Evolutionary conservation across 2,113 vertebrate genomes (phyloP).

Genomic region (Thalassarche chlororhynchos): DNA sequence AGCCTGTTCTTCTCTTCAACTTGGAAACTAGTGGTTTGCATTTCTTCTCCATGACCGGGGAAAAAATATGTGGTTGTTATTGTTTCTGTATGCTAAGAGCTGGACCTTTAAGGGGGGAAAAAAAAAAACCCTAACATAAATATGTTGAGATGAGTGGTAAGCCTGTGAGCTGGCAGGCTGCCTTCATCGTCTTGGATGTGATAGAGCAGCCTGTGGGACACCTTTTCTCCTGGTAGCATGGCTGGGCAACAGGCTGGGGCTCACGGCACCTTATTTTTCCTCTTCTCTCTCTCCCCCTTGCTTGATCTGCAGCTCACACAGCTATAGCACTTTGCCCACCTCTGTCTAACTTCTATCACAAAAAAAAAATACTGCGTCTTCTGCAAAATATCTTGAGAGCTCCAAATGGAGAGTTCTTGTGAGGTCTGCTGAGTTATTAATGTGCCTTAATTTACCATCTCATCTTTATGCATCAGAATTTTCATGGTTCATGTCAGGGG

Average conservation of each 20-base stretch:
- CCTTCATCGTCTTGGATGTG: neutral
- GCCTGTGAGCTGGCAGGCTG: slow-evolving; percentile 32
- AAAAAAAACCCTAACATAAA: neutral
- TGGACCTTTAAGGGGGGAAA: neutral
- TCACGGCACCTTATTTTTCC: neutral
- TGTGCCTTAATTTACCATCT: slow-evolving; percentile 10
- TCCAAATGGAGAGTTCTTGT: neutral
- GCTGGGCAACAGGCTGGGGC: neutral
- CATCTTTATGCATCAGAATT: neutral
- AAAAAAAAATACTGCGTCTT: neutral
- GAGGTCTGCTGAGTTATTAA: slow-evolving; percentile 11
- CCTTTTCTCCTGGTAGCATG: neutral
- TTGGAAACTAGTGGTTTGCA: neutral
- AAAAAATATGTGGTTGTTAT: neutral
- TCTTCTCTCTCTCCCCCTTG: neutral
- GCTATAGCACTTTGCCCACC: neutral
- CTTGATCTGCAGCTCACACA: neutral
- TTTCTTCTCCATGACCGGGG: neutral
- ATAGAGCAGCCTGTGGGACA: slow-evolving; percentile 15
- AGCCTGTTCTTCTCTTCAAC: neutral
- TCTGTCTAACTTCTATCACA: neutral
- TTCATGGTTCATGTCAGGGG: neutral
- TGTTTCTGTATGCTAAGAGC: neutral
- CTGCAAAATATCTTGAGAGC: neutral
- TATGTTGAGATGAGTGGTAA: neutral